Base-by-base conservation (phyloP, 2,797 vertebrate genomes). In the Salarias fasciatus region DNA sequence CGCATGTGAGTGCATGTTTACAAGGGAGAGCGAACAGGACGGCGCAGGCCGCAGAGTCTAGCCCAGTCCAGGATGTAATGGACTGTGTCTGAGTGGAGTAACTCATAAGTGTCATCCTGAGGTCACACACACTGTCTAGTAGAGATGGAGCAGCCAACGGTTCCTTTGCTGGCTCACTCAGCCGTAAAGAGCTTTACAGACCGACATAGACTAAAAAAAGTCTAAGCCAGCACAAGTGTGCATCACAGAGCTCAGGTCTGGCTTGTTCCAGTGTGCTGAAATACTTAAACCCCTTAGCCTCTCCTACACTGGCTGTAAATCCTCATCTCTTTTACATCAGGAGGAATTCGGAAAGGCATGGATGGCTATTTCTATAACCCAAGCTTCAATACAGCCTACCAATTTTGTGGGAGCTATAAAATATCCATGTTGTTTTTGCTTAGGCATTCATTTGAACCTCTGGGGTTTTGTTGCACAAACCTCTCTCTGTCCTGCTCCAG, bases 401-500 rank as follows among this genome's bases (percentile, higher is more conserved):
- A 54, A 40, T 69, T 75, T 43, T 53, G 50, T 49, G 29, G 42
- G 11, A 59, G 41, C 38, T 56, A 8, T 45, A 33, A 64, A 71
- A 71, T 64, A 58, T 74, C 29, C 62, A 11, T 56, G 56, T 52
- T 69, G 44, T 58, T 31, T 78, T 78, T 45, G 14, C 43, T 24
- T 11, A 35, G 14, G 47, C 48, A 48, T 53, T 62, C 18, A 42
- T 75, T 45, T 64, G 14, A 61, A 55, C 30, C 24, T 38, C 5
- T 6, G 5, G 33, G 55, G 33, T 70, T 68, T 11, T 48, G 52
- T 30, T 75, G 49, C 63, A 56, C 93, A 86, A 91, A 97, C 95
- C 95, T 94, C 91, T 95, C 90, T 64, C 93, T 89, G 87, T 97
- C 95, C 80, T 95, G 94, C 88, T 96, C 94, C 84, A 97, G 83